phyloP scores from a whole-genome alignment of 2,888 invertebrate species.

The Rhagonycha fulva region DNA sequence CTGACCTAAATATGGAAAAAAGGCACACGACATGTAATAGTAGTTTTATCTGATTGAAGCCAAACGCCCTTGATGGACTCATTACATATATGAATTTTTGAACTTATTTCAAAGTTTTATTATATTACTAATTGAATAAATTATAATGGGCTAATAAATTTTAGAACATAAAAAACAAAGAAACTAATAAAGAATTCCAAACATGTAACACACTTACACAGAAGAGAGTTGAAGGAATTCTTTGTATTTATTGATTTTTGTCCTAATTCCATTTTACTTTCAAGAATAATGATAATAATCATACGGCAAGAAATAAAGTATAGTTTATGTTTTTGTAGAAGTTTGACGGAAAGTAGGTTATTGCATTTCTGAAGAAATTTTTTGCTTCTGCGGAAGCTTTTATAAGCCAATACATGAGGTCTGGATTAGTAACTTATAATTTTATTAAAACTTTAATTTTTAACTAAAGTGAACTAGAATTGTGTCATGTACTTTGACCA shows the following conservation, averaged over 20 bases:
- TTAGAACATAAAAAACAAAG: neutral
- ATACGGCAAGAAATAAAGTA: neutral
- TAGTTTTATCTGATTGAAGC: slow-evolving; percentile 4
- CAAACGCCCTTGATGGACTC: slow-evolving; percentile 6
- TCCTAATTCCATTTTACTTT: neutral
- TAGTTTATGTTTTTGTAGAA: neutral
- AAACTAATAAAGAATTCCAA: neutral
- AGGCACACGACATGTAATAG: slow-evolving; percentile 8
- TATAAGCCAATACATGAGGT: neutral
- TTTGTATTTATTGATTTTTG: neutral
- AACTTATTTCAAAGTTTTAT: neutral
- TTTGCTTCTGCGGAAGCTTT: neutral
- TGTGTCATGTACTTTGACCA: neutral
- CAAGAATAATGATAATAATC: neutral
- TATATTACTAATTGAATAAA: neutral
- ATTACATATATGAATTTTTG: slow-evolving; percentile 16
- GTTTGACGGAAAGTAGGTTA: neutral
- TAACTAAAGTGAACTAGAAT: neutral
- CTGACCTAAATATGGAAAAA: slow-evolving; percentile 9
- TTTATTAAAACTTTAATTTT: neutral
- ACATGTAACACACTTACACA: neutral
- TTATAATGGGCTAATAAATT: neutral
- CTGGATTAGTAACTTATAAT: neutral
- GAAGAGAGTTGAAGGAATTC: neutral
- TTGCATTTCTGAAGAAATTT: neutral